Evolutionary conservation across 2,888 invertebrate species (phyloP).

Genomic region (Adela reaumurella): DNA sequence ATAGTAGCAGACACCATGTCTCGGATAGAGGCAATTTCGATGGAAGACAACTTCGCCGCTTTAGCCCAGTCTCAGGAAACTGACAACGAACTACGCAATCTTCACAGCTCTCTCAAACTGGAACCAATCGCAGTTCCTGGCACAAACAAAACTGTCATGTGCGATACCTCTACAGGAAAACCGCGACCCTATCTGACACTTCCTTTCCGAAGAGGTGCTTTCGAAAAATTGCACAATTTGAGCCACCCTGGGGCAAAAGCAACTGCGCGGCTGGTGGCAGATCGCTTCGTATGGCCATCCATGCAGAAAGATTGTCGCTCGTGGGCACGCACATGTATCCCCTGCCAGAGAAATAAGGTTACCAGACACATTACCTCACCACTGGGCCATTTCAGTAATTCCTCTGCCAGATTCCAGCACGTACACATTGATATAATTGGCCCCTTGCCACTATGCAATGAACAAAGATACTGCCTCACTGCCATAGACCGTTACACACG

Average conservation of each 20-base stretch:
- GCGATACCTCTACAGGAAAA: conserved; percentile 4
- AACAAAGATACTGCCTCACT: conserved; percentile 1
- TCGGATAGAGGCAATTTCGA: too few species aligned
- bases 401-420: conserved; percentile 10
- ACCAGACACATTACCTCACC: conserved; percentile 10
- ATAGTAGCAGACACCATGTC: too few species aligned
- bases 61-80: too few species aligned
- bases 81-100: too few species aligned
- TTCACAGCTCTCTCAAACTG: conserved; percentile 9
- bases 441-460: too few species aligned
- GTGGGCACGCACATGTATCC: conserved; percentile 19
- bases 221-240: conserved; percentile 1
- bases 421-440: too few species aligned
- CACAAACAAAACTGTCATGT: conserved; percentile 4
- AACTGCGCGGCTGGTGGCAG: conserved; percentile 14
- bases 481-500: background rate
- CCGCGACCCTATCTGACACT: conserved; percentile 4
- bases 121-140: conserved; percentile 8
- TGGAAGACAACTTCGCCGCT: too few species aligned
- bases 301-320: conserved; percentile 18
- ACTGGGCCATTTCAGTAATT: conserved; percentile 6
- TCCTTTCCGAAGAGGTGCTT: background rate
- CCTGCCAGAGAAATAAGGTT: conserved; percentile 19
- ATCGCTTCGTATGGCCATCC: conserved; percentile 24
- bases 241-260: conserved; percentile 11